Evolutionary conservation across 2,113 vertebrate species (phyloP).

Genomic region (Dromiciops gliroides): DNA sequence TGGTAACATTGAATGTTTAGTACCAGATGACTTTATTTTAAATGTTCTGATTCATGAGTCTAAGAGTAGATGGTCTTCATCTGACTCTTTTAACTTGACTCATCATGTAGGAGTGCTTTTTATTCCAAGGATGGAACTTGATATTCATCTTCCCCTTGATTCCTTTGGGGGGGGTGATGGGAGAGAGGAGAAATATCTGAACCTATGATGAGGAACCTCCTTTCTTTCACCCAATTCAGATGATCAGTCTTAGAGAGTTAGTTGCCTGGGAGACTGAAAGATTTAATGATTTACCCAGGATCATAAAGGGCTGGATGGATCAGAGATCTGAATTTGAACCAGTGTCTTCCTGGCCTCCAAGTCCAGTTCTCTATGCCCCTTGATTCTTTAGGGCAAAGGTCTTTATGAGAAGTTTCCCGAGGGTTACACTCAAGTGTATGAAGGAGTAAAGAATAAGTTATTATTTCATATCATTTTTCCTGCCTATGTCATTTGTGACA

Average conservation of each 20-base stretch:
- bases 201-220: not conserved
- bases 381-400: slow-evolving; percentile 25
- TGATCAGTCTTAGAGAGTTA: not conserved
- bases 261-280: not conserved
- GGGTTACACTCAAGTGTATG: not conserved
- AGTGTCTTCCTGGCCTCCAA: not conserved
- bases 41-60: not conserved
- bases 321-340: not conserved
- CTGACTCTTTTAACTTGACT: not conserved
- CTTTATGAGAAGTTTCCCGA: slow-evolving; percentile 25
- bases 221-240: not conserved
- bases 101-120: slow-evolving; percentile 1
- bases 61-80: slow-evolving; percentile 41
- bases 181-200: not conserved
- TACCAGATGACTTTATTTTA: slow-evolving; percentile 64
- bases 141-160: not conserved
- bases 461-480: slow-evolving; percentile 38
- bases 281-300: not conserved
- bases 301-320: not conserved
- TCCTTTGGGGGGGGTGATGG: not conserved
- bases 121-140: slow-evolving; percentile 45
- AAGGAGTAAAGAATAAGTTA: slow-evolving; percentile 5
- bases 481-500: not conserved
- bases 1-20: slow-evolving; percentile 72
- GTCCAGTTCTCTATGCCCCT: not conserved